A percentile compares a stretch with the other conserved stretches of the same genome.
Conservation (phyloP, 2,113 vertebrate genomes). For the Caracal caracal region DNA sequence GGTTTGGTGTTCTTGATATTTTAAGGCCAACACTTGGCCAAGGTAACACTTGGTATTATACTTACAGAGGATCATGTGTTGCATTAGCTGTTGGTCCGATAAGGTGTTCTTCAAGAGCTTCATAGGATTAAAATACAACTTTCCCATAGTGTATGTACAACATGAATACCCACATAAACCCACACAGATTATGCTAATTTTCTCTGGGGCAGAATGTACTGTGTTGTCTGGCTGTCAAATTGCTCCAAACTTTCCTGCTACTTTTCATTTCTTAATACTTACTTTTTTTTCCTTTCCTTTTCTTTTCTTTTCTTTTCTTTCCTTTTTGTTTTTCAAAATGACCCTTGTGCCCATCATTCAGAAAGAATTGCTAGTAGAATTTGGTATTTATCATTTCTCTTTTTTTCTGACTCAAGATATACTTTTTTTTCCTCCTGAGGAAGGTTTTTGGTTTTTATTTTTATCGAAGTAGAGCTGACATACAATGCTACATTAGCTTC, state of each 20-base stretch:
- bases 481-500: not conserved
- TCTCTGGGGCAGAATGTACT: fast-evolving
- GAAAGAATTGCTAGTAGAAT: not conserved
- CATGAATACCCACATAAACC: not conserved
- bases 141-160: not conserved
- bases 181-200: not conserved
- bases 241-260: not conserved
- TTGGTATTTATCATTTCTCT: not conserved
- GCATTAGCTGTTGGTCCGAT: not conserved
- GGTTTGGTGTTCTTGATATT: not conserved
- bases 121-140: not conserved
- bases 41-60: not conserved
- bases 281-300: fast-evolving
- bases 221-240: not conserved
- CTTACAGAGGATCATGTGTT: not conserved
- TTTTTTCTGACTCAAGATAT: not conserved
- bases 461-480: not conserved
- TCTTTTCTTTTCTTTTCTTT: not conserved
- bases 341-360: not conserved
- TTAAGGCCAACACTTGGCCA: not conserved
- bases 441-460: not conserved
- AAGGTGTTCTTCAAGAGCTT: not conserved
- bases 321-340: not conserved
- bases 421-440: not conserved
- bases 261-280: not conserved